Evolutionary conservation across 2,888 invertebrate species (phyloP).

Genomic region (Limnephilus marmoratus): DNA sequence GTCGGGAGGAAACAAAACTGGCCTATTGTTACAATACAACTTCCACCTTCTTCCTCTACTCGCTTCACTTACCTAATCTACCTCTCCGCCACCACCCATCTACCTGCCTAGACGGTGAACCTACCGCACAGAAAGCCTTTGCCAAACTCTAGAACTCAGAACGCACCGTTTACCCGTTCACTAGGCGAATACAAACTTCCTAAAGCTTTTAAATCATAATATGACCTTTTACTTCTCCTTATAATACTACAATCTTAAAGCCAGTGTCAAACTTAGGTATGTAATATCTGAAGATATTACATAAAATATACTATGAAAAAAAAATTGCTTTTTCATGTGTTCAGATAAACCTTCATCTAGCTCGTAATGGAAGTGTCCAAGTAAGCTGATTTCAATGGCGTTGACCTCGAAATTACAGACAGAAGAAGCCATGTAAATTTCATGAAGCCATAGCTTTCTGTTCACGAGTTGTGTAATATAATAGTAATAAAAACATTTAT

Average conservation of each 20-base stretch:
- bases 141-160: neutral
- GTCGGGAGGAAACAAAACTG: conserved; percentile 29
- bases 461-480: too few species aligned
- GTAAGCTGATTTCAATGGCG: too few species aligned
- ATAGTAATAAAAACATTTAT: too few species aligned
- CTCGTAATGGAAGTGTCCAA: too few species aligned
- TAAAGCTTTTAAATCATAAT: neutral
- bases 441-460: too few species aligned
- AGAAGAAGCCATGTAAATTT: too few species aligned
- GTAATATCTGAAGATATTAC: neutral
- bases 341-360: too few species aligned
- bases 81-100: neutral
- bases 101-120: neutral
- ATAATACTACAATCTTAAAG: neutral
- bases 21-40: conserved; percentile 23
- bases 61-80: neutral
- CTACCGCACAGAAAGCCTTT: neutral
- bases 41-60: conserved; percentile 10
- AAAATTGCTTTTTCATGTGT: too few species aligned
- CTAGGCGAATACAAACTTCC: neutral
- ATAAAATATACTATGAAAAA: too few species aligned
- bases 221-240: neutral
- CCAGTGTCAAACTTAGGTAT: neutral
- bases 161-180: neutral
- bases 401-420: too few species aligned